phyloP scores from a whole-genome alignment of 1,140 invertebrate species.

The Alviniconcha marisindica region DNA sequence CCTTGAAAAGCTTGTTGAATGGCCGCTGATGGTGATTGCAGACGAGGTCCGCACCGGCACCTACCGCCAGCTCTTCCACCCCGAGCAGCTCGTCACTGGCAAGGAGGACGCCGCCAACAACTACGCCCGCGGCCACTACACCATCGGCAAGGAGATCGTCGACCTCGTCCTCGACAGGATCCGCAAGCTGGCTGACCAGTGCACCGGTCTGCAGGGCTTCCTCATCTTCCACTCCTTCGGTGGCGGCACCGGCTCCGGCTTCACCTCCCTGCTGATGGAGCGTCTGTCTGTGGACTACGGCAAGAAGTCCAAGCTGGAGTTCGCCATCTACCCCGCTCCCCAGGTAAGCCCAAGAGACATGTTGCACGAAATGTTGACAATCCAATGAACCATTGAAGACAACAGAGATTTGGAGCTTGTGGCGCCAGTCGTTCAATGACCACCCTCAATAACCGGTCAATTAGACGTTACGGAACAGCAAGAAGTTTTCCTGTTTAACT shows the following conservation, averaged over 20 bases:
- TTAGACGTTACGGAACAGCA: too few species aligned
- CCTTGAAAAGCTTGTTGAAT: too few species aligned
- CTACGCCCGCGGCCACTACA: slow-evolving; percentile 76
- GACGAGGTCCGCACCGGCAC: slow-evolving; percentile 56
- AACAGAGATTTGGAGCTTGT: too few species aligned
- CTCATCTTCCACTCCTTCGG: slow-evolving; percentile 77
- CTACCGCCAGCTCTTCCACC: slow-evolving; percentile 61
- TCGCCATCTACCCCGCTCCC: slow-evolving; percentile 92
- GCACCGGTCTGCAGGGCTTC: slow-evolving; percentile 75
- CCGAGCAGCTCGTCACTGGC: slow-evolving; percentile 77
- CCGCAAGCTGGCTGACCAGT: slow-evolving; percentile 60
- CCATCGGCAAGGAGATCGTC: slow-evolving; percentile 75
- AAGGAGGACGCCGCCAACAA: slow-evolving; percentile 85
- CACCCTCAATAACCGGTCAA: too few species aligned
- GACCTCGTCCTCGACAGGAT: slow-evolving; percentile 74
- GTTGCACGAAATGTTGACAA: too few species aligned
- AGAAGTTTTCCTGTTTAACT: too few species aligned
- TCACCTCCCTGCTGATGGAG: slow-evolving; percentile 93
- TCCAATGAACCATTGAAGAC: too few species aligned
- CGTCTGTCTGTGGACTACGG: slow-evolving; percentile 91
- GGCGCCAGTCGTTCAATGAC: background rate
- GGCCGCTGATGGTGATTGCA: slow-evolving; percentile 75
- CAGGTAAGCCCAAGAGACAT: slow-evolving; percentile 84
- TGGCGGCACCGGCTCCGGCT: slow-evolving; percentile 92
- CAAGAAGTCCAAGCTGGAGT: slow-evolving; percentile 93